Evolutionary conservation across 1,140 invertebrate species (phyloP).

Genomic region (Polyergus mexicanus): DNA sequence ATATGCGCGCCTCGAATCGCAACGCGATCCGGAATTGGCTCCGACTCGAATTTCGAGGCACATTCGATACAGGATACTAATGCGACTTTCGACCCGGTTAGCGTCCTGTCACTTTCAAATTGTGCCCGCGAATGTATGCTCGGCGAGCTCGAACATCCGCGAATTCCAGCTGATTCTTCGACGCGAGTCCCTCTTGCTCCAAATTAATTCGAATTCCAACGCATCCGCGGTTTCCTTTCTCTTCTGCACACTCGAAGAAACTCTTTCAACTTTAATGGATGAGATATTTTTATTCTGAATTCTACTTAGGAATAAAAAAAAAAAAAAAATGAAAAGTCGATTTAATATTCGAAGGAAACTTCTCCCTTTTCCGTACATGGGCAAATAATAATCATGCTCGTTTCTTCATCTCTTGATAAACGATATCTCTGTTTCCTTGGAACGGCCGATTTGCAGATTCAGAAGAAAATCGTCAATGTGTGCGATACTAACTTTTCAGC

Average conservation of each 20-base stretch:
- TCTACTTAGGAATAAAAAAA: neutral
- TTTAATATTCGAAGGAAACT: neutral
- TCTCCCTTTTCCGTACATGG: neutral
- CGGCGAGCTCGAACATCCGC: neutral
- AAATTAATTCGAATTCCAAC: neutral
- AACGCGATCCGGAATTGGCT: conserved; percentile 47
- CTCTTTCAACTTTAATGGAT: neutral
- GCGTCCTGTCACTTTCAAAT: conserved; percentile 18
- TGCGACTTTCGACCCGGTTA: conserved; percentile 33
- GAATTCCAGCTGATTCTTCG: neutral
- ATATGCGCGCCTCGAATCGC: conserved; percentile 54
- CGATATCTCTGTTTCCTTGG: neutral
- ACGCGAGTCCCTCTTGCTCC: neutral
- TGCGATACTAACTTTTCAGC: conserved; percentile 38
- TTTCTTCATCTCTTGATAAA: neutral
- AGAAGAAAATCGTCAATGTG: neutral
- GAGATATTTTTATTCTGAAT: neutral
- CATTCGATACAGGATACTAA: conserved; percentile 45
- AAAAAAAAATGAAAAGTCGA: neutral
- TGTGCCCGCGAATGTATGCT: neutral
- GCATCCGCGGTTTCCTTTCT: neutral
- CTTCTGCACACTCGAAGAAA: neutral
- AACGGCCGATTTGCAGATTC: neutral
- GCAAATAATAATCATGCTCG: neutral
- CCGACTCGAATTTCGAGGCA: conserved; percentile 47